Conservation (phyloP, 2,113 vertebrate species). For the Ranitomeya imitator region DNA sequence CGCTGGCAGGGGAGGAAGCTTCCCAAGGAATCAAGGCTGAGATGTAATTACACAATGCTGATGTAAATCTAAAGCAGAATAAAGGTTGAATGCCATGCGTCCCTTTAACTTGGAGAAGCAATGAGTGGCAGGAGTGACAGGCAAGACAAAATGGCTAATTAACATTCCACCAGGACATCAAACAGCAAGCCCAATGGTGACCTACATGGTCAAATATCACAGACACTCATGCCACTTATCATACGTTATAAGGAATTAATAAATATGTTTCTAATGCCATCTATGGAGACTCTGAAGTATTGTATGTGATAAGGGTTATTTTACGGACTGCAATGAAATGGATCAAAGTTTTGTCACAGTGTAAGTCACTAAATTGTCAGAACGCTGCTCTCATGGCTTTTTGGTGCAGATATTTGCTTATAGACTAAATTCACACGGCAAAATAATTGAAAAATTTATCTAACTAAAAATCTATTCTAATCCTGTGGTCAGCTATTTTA, state of each 20-base stretch:
- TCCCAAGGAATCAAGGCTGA: conserved; percentile 20
- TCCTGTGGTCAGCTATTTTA: too few relatives aligned
- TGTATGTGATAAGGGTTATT: conserved; percentile 3
- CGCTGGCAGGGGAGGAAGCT: background rate
- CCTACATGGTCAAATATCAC: conserved; percentile 4
- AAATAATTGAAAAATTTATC: too few relatives aligned
- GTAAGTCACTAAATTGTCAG: background rate
- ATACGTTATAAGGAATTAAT: background rate
- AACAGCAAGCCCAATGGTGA: background rate
- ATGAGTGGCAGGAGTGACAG: conserved; percentile 34
- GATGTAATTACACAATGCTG: background rate
- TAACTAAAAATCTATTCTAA: too few relatives aligned
- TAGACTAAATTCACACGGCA: too few relatives aligned
- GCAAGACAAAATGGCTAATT: conserved; percentile 37
- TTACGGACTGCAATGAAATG: background rate
- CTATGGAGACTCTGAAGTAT: conserved; percentile 18
- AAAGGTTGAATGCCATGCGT: conserved; percentile 16
- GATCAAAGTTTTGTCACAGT: background rate
- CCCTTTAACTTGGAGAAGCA: conserved; percentile 7
- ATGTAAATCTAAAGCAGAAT: background rate
- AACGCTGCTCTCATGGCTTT: background rate
- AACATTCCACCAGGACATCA: conserved; percentile 29
- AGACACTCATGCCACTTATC: background rate
- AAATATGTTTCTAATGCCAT: conserved; percentile 24
- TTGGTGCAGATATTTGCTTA: too few relatives aligned